A percentile compares a stretch with the other conserved stretches of the same genome.
These are phyloP conservation scores for Symphodus melops DNA, from an alignment of 2,113 vertebrate genomes.

Conservation along the genomic window DNA sequence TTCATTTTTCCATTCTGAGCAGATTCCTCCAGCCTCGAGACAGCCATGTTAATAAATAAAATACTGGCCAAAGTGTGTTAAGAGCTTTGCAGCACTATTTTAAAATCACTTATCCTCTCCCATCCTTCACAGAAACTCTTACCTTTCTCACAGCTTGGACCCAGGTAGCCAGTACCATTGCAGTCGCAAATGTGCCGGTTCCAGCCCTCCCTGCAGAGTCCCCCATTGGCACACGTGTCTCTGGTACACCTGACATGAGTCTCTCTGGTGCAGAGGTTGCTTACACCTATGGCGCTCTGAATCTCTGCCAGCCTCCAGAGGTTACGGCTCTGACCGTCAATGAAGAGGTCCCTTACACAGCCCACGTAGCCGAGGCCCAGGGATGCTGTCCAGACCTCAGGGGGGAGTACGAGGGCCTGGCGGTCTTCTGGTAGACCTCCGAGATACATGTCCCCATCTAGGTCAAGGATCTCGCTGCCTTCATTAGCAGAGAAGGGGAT, in stretches of 20 bases:
- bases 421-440: slow-evolving; percentile 91
- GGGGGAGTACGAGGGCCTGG: slow-evolving; percentile 85
- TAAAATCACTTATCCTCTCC: slow-evolving; percentile 24
- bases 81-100: slow-evolving; percentile 64
- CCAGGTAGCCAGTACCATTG: slow-evolving; percentile 89
- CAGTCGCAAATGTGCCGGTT: slow-evolving; percentile 94
- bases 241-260: slow-evolving; percentile 86
- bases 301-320: slow-evolving; percentile 88
- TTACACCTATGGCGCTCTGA: slow-evolving; percentile 84
- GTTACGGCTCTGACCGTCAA: slow-evolving; percentile 91
- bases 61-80: slow-evolving; percentile 55
- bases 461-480: slow-evolving; percentile 93
- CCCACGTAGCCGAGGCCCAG: slow-evolving; percentile 92
- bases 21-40: slow-evolving; percentile 36
- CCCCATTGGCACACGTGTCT: slow-evolving; percentile 87
- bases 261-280: slow-evolving; percentile 90
- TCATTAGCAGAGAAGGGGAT: slow-evolving; percentile 89
- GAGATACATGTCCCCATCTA: slow-evolving; percentile 92
- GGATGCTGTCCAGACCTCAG: slow-evolving; percentile 91
- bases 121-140: slow-evolving; percentile 54
- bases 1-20: slow-evolving; percentile 27
- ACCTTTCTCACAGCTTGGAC: slow-evolving; percentile 90
- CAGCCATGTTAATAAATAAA: slow-evolving; percentile 66
- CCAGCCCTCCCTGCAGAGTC: slow-evolving; percentile 91
- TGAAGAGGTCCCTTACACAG: slow-evolving; percentile 92